These are phyloP conservation scores for Spisula solida DNA, from an alignment of 2,888 invertebrate species.

Conservation along the genomic window DNA sequence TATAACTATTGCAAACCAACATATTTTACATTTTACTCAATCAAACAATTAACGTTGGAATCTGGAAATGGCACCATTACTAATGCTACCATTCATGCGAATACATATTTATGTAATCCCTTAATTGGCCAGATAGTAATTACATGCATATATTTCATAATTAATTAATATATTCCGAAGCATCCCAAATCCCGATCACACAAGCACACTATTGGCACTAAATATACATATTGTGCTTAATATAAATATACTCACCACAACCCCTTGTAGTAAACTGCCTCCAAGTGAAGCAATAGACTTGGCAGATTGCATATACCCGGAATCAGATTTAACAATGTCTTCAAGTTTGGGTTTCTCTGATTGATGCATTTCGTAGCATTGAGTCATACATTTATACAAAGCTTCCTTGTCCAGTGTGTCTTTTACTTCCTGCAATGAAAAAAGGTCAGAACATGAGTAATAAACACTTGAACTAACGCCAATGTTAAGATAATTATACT, in stretches of 20 bases:
- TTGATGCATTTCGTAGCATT: slow-evolving; percentile 85
- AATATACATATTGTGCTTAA: no score
- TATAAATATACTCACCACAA: slow-evolving; percentile 82
- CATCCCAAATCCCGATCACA: no score
- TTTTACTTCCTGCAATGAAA: slow-evolving; percentile 85
- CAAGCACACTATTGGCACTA: no score
- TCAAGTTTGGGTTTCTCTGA: slow-evolving; percentile 81
- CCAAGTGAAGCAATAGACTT: slow-evolving; percentile 83
- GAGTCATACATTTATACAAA: slow-evolving; percentile 85
- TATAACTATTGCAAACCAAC: background rate
- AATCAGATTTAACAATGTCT: slow-evolving; percentile 74
- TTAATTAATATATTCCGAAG: no score
- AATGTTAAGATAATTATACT: no score
- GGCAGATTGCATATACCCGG: slow-evolving; percentile 82
- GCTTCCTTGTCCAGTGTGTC: slow-evolving; percentile 87
- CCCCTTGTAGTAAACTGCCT: slow-evolving; percentile 81
- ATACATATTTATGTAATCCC: no score
- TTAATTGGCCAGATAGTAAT: no score
- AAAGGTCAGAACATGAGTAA: background rate
- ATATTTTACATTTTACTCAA: background rate
- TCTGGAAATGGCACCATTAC: background rate
- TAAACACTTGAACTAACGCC: no score
- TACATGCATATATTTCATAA: no score
- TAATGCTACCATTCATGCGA: background rate
- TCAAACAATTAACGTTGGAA: background rate